Base-by-base conservation (phyloP, 2,888 invertebrate genomes). In the Pardosa pseudoannulata region DNA sequence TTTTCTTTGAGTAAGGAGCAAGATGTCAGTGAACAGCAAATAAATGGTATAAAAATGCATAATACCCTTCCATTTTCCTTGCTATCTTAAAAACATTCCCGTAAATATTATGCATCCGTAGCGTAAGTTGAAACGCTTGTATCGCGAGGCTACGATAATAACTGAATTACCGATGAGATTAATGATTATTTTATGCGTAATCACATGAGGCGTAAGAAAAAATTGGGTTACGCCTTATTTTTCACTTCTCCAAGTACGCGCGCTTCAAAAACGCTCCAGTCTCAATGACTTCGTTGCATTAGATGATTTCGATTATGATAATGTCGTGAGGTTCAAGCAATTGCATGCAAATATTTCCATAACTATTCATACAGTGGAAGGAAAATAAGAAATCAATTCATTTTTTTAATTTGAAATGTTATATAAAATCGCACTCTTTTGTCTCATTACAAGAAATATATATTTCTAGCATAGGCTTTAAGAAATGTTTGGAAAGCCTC, bases 151-250 rank as follows among this genome's bases (percentile, higher is more conserved):
- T 56, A 11, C 19, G 56, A 56, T 56, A 56, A 56, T 56, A 67
- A 67, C 67, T 67, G 36, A 67, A 67, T 67, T 36, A 32, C 67
- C 36, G 31, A 32, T 23, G 36, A 67, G 67, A 67, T 67, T 67
- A 67, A 67, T 67, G 67, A 67, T 67, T 67, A 67, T 67, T 67
- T 67, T 67, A 67, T 67, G 36, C 67, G 32, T 32, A 67, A 67
- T 67, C 32, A 67, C 32, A 36, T 32, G 31, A 31, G 67, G 67
- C 67, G 36, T 67, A 23, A 56, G 23, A 56, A 23, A 23, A 23
- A 56, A 23, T n/a, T 3, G 23, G 56, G 56, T 56, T 56, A 56
- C 56, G 56, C 56, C 56, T 56, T 56, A 56, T 23, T 56, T 56
- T 56, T 23, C 56, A 56, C 46, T 56, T 23, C 56, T 56, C 23